These are phyloP conservation scores for Oceanites oceanicus DNA, from an alignment of 2,113 vertebrate species.

Conservation along the genomic window DNA sequence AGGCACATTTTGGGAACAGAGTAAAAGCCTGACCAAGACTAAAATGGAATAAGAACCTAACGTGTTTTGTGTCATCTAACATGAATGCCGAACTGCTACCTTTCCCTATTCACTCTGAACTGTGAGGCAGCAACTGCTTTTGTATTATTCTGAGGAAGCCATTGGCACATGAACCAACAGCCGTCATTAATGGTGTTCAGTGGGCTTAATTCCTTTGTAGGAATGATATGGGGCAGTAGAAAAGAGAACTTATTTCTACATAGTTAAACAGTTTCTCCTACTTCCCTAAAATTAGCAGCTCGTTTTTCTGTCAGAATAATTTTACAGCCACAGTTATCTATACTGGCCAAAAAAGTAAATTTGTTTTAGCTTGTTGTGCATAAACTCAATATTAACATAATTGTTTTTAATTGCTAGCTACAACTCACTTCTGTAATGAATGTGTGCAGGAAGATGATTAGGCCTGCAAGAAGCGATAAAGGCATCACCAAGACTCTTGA, in stretches of 20 bases:
- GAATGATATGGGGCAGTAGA: neutral
- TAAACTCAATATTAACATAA: neutral
- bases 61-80: neutral
- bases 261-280: neutral
- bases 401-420: slow-evolving; percentile 7
- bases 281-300: neutral
- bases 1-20: neutral
- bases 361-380: neutral
- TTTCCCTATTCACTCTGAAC: neutral
- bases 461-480: neutral
- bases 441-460: neutral
- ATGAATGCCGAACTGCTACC: neutral
- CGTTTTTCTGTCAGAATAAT: neutral
- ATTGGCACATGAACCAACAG: neutral
- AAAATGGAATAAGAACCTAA: neutral
- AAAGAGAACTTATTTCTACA: neutral
- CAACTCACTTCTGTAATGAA: neutral
- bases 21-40: neutral
- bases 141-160: neutral
- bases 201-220: neutral
- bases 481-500: neutral
- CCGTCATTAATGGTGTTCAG: accelerated
- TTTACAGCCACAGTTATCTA: neutral
- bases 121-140: neutral
- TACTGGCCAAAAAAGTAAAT: neutral